A percentile compares a stretch with the other conserved stretches of the same genome.
phyloP scores from a whole-genome alignment of 2,888 invertebrate genomes.

The Gryllus longicercus region DNA sequence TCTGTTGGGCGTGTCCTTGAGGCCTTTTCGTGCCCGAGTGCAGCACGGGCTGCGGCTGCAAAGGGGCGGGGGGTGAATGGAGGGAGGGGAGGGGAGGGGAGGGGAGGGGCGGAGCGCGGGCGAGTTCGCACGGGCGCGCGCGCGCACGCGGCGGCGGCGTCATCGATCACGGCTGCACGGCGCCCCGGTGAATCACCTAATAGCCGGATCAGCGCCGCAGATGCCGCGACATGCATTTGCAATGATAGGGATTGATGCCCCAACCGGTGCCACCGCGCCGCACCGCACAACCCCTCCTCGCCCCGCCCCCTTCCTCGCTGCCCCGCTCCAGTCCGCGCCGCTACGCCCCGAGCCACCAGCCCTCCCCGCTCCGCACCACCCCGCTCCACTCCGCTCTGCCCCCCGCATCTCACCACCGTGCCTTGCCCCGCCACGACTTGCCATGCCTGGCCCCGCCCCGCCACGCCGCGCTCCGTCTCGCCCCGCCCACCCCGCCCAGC shows the following conservation, averaged over 20 bases:
- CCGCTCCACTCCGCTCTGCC: neutral
- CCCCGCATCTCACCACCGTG: too few species aligned
- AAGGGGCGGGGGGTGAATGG: neutral
- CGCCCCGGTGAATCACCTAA: constrained; percentile 3
- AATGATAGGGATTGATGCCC: constrained; percentile 11
- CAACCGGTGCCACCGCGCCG: neutral
- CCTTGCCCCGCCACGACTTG: too few species aligned
- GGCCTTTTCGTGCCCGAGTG: too few species aligned
- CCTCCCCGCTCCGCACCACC: neutral
- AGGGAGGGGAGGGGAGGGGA: too few species aligned
- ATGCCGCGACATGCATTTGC: constrained; percentile 2
- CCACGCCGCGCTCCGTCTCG: too few species aligned
- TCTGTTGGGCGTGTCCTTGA: too few species aligned
- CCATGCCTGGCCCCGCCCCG: too few species aligned
- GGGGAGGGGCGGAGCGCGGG: neutral
- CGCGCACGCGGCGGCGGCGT: neutral
- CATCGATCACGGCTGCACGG: neutral
- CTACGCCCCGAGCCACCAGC: neutral
- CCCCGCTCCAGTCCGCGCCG: too few species aligned
- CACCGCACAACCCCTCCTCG: neutral
- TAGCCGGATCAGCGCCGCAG: neutral
- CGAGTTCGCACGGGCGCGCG: neutral
- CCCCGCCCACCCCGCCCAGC: too few species aligned
- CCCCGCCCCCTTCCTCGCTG: neutral
- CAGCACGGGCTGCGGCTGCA: too few species aligned